Conservation (phyloP, 1,140 invertebrate genomes). For the Varroa destructor region DNA sequence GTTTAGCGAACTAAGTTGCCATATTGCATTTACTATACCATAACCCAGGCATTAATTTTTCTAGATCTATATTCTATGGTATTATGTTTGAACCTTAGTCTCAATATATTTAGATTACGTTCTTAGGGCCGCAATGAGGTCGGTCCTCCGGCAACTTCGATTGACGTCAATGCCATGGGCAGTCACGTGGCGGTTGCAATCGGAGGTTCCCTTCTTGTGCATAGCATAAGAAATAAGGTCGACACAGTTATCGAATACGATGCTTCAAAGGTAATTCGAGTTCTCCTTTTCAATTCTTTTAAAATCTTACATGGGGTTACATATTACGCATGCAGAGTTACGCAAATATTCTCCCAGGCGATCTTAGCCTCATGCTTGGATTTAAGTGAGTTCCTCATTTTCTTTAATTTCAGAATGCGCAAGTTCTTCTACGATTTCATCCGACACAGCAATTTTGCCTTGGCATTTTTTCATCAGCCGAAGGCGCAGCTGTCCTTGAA, state of each 20-base stretch:
- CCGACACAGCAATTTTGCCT: not conserved
- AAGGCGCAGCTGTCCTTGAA: conserved; percentile 14
- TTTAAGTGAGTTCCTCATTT: not conserved
- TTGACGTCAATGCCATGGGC: conserved; percentile 3
- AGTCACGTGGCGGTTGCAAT: conserved; percentile 2
- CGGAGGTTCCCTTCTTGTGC: not conserved
- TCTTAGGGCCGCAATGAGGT: not conserved
- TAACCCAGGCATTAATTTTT: too few species aligned
- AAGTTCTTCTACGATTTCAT: conserved; percentile 8
- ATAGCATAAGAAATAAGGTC: conserved; percentile 16
- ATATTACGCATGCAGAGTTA: too few species aligned
- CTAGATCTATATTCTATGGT: too few species aligned
- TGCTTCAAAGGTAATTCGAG: not conserved
- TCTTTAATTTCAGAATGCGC: not conserved
- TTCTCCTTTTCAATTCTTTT: too few species aligned
- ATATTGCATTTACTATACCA: too few species aligned
- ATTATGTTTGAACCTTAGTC: too few species aligned
- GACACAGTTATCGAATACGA: not conserved
- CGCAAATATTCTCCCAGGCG: too few species aligned
- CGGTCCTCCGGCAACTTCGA: not conserved
- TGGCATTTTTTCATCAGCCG: not conserved
- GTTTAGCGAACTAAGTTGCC: too few species aligned
- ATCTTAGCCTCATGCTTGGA: too few species aligned
- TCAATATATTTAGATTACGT: not conserved
- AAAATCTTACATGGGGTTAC: too few species aligned